phyloP scores from a whole-genome alignment of 2,888 invertebrate species.

The Ornithoptera priamus region DNA sequence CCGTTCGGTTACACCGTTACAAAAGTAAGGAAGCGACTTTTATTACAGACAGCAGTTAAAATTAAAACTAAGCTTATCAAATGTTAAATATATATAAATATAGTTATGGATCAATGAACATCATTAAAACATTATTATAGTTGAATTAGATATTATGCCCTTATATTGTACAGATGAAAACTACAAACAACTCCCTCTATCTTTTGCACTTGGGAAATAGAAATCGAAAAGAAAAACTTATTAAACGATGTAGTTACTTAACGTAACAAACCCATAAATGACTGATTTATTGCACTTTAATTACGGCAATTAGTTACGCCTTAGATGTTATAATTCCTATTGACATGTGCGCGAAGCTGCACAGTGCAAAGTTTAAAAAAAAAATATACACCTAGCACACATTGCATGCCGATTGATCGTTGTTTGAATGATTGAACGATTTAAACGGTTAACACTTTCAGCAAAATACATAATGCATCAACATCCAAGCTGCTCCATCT shows the following conservation, averaged over 20 bases:
- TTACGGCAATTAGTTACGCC: constrained; percentile 69
- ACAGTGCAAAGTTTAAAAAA: constrained; percentile 34
- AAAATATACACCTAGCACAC: constrained; percentile 34
- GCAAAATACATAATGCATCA: constrained; percentile 31
- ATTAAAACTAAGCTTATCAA: neutral
- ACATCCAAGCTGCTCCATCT: constrained; percentile 17
- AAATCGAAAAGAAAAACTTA: constrained; percentile 22
- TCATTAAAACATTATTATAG: neutral
- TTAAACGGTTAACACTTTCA: constrained; percentile 39
- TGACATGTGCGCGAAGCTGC: constrained; percentile 40
- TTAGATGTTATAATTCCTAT: constrained; percentile 46
- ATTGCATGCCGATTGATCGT: constrained; percentile 42
- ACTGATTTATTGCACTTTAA: constrained; percentile 66
- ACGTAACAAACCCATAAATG: constrained; percentile 46
- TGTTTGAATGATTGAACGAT: constrained; percentile 35
- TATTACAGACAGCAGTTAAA: neutral
- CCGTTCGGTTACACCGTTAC: neutral
- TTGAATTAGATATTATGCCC: neutral
- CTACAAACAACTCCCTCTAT: constrained; percentile 18
- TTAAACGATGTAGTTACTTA: constrained; percentile 22
- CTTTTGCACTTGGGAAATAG: constrained; percentile 1
- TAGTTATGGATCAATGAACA: neutral
- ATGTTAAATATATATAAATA: neutral
- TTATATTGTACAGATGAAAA: neutral
- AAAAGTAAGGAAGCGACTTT: constrained; percentile 5